phyloP scores from a whole-genome alignment of 1,140 invertebrate species.

The Tetranychus urticae region DNA sequence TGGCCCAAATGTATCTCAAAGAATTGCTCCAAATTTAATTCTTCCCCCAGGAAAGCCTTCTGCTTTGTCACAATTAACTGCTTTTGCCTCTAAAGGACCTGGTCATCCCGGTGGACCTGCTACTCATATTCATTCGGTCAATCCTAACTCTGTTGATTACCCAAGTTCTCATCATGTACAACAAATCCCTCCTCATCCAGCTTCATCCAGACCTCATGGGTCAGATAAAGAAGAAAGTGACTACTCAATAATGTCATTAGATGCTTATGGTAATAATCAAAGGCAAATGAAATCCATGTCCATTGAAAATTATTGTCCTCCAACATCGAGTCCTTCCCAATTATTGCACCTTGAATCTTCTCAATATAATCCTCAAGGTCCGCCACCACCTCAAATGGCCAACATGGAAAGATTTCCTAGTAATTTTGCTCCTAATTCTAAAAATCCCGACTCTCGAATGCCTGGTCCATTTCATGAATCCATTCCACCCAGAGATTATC shows the following conservation, averaged over 20 bases:
- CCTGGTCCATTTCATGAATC: background rate
- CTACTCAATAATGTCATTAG: conserved; percentile 2
- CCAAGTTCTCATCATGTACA: background rate
- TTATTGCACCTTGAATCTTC: background rate
- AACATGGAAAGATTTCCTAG: background rate
- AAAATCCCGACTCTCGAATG: background rate
- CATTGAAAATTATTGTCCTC: background rate
- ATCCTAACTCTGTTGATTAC: background rate
- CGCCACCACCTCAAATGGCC: background rate
- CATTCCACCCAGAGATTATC: background rate
- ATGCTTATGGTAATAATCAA: background rate
- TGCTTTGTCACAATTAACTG: conserved; percentile 7
- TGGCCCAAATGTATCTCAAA: background rate
- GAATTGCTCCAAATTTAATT: background rate
- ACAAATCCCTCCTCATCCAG: background rate
- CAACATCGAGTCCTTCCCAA: background rate
- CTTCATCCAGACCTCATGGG: background rate
- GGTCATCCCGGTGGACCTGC: background rate
- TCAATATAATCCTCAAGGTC: background rate
- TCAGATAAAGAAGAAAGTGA: background rate
- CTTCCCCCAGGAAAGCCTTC: background rate
- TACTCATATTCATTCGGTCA: background rate
- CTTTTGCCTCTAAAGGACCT: conserved; percentile 1
- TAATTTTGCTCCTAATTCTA: background rate
- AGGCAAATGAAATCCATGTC: background rate